These are phyloP conservation scores for Himalopsyche japonica DNA, from an alignment of 2,888 invertebrate species.

Conservation along the genomic window DNA sequence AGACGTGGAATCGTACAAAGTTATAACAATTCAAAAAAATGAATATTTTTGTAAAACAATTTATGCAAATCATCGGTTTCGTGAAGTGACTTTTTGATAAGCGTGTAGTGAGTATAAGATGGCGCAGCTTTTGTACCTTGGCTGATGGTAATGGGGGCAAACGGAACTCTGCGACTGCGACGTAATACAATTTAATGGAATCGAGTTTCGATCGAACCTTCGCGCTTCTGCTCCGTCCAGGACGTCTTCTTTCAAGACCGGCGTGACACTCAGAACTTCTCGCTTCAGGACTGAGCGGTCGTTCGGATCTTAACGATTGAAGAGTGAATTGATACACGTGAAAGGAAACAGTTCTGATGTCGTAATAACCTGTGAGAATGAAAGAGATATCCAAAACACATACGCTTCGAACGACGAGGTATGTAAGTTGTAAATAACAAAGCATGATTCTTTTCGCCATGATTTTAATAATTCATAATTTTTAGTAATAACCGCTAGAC, in stretches of 20 bases:
- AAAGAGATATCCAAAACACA: background rate
- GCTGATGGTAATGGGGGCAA: slow-evolving; percentile 39
- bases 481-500: too few relatives aligned
- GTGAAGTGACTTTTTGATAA: background rate
- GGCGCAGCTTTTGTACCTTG: slow-evolving; percentile 41
- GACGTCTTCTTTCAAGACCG: background rate
- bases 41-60: too few relatives aligned
- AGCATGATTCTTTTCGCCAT: too few relatives aligned
- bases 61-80: too few relatives aligned
- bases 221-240: background rate
- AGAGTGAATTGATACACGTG: background rate
- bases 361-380: background rate
- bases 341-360: background rate
- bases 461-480: too few relatives aligned
- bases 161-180: slow-evolving; percentile 26
- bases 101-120: background rate
- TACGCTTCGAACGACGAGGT: too few relatives aligned
- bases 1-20: too few relatives aligned
- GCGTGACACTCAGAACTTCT: background rate
- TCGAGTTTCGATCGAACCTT: slow-evolving; percentile 40
- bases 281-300: background rate
- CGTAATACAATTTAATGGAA: slow-evolving; percentile 40
- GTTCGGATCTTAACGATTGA: background rate
- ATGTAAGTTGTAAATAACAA: too few relatives aligned
- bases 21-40: too few relatives aligned